These are phyloP conservation scores for Deilephila elpenor DNA, from an alignment of 2,888 invertebrate genomes.

Conservation along the genomic window DNA sequence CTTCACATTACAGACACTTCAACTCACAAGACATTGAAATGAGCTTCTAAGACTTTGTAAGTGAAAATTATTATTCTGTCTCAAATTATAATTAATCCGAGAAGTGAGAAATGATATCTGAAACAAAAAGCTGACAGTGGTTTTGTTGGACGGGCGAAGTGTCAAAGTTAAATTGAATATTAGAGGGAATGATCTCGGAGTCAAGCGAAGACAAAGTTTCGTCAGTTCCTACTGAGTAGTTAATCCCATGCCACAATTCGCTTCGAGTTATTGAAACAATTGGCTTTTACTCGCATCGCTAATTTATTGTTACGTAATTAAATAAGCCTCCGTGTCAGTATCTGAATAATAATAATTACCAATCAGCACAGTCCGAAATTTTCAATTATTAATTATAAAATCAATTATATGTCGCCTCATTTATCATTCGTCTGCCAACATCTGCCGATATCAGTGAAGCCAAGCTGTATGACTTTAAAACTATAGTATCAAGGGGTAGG, in stretches of 20 bases:
- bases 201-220: conserved; percentile 66
- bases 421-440: background rate
- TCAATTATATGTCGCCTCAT: background rate
- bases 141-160: conserved; percentile 77
- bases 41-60: conserved; percentile 43
- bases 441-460: too few relatives aligned
- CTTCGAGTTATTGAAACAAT: conserved; percentile 76
- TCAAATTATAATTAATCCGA: conserved; percentile 53
- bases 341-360: too few relatives aligned
- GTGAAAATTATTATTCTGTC: conserved; percentile 51
- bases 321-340: background rate
- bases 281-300: conserved; percentile 70
- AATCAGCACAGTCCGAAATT: too few relatives aligned
- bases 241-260: conserved; percentile 82
- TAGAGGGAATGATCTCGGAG: conserved; percentile 79
- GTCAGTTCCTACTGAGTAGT: conserved; percentile 74
- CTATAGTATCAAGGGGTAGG: too few relatives aligned
- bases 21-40: conserved; percentile 38
- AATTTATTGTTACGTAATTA: conserved; percentile 63
- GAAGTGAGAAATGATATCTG: conserved; percentile 60
- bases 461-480: too few relatives aligned
- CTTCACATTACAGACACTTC: conserved; percentile 16
- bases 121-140: conserved; percentile 75
- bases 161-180: conserved; percentile 85
- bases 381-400: background rate